These are phyloP conservation scores for Neodiprion virginianus DNA, from an alignment of 1,140 invertebrate species.

Conservation along the genomic window DNA sequence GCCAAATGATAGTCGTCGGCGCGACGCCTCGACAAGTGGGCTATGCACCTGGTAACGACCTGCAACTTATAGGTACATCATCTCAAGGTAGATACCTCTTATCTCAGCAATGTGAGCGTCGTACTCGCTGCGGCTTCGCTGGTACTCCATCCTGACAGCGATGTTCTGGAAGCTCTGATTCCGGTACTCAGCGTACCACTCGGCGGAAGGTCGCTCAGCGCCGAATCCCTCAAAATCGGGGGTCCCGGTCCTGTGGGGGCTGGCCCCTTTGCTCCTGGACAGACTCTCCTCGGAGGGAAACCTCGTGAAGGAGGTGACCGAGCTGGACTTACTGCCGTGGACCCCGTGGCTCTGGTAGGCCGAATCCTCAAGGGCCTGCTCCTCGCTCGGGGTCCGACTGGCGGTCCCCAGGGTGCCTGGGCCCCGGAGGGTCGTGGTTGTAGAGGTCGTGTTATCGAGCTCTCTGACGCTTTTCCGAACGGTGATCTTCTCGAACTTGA, in stretches of 20 bases:
- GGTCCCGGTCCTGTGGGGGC: slow-evolving; percentile 36
- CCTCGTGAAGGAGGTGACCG: slow-evolving; percentile 58
- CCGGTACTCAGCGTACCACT: slow-evolving; percentile 68
- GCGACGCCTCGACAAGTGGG: too few species aligned
- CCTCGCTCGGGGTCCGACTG: slow-evolving; percentile 66
- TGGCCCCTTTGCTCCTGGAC: slow-evolving; percentile 41
- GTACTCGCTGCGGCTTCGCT: slow-evolving; percentile 79
- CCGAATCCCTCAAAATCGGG: slow-evolving; percentile 38
- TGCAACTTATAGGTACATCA: too few species aligned
- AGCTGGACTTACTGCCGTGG: slow-evolving; percentile 59
- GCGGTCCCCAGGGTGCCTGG: slow-evolving; percentile 29
- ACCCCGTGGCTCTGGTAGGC: slow-evolving; percentile 64
- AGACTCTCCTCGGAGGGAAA: slow-evolving; percentile 69
- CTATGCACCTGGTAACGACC: too few species aligned
- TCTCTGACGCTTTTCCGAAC: slow-evolving; percentile 65
- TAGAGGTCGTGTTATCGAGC: slow-evolving; percentile 31
- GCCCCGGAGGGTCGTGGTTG: slow-evolving; percentile 20
- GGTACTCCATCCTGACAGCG: slow-evolving; percentile 67
- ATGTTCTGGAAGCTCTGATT: slow-evolving; percentile 65
- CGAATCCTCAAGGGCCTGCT: slow-evolving; percentile 62
- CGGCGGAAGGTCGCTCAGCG: slow-evolving; percentile 50
- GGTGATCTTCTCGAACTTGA: slow-evolving; percentile 73
- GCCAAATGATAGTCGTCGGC: too few species aligned
- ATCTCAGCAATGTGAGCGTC: slow-evolving; percentile 87
- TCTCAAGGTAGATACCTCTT: slow-evolving; percentile 69